Evolutionary conservation across 2,888 invertebrate species (phyloP), one percentile per base, ranked within the genome.

Genomic region (Cylloceria caligata): DNA sequence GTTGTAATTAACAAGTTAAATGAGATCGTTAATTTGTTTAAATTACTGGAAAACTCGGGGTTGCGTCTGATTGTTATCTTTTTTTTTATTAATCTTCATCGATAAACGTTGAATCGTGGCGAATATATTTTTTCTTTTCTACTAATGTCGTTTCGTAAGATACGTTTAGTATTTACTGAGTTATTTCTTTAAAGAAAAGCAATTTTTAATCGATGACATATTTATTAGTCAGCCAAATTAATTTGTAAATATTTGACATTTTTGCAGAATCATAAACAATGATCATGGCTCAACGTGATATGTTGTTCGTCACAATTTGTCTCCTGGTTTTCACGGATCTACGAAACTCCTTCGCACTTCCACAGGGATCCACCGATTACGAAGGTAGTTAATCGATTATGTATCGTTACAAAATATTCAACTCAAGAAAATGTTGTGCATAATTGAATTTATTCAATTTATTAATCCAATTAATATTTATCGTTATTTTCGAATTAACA

Each of bases 311-410:
- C 11, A 47, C 86, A 13, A 11, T 84, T 19, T 88, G 72, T 64
- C 30, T 84, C 16, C 45, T 82, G 19, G 27, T 82, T 0, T 57
- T 78, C n/a, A 60, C 60, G 34, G 60, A 69, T 71, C n/a, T 87
- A 13, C 72, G 65, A 19, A 67, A 75, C 24, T 83, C 84, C 30
- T 71, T 60, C 19, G 80, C 86, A 5, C 79, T 90, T 3, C 80
- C 55, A 9, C 85, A 81, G 67, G 87, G 86, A 42, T 85, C 90
- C 16, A 83, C 81, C n/a, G 68, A 85, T 30, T 89, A 89, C 78
- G 90, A 90, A 88, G 90, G 90, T 90, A 83, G 85, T 30, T 3
- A 30, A 30, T 4, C 30, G 30, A 30, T n/a, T n/a, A n/a, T n/a
- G n/a, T n/a, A n/a, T n/a, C n/a, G n/a, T n/a, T n/a, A n/a, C n/a